A percentile compares a stretch with the other conserved stretches of the same genome.
These are phyloP conservation scores for Echinops telfairi DNA, from an alignment of 2,113 vertebrate genomes.

Conservation along the genomic window DNA sequence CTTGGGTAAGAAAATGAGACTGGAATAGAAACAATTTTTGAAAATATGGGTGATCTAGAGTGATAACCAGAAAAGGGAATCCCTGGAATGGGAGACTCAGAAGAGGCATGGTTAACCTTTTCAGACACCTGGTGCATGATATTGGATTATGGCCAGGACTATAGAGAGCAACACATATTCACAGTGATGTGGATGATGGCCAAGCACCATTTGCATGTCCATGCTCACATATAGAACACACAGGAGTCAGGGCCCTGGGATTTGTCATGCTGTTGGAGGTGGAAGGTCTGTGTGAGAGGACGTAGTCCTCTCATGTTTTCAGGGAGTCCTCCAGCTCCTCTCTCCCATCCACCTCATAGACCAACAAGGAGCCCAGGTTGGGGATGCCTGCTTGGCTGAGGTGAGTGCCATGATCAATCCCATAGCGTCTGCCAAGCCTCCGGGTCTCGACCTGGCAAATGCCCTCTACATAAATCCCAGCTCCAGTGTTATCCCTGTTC, in stretches of 20 bases:
- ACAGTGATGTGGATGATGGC: too few relatives aligned
- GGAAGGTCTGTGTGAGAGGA: not conserved
- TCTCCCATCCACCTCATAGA: not conserved
- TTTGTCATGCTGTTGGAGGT: not conserved
- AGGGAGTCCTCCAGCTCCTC: not conserved
- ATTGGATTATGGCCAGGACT: too few relatives aligned
- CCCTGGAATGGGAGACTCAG: too few relatives aligned
- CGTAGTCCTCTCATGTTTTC: fast-evolving
- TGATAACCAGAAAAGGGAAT: too few relatives aligned
- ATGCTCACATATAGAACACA: too few relatives aligned
- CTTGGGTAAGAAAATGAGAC: too few relatives aligned
- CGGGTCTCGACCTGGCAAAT: not conserved
- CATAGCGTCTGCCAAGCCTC: not conserved
- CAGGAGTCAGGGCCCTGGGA: not conserved
- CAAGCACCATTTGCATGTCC: too few relatives aligned
- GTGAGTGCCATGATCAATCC: not conserved
- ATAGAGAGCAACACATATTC: too few relatives aligned
- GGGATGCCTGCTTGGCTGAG: not conserved
- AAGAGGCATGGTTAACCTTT: too few relatives aligned
- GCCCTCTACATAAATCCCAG: not conserved
- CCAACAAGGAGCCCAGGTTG: not conserved
- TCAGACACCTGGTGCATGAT: too few relatives aligned
- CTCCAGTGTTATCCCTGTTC: not conserved
- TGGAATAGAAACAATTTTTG: too few relatives aligned
- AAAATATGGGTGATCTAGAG: too few relatives aligned